Evolutionary conservation across 2,888 invertebrate genomes (phyloP).

Genomic region (Pyrrhosoma nymphula): DNA sequence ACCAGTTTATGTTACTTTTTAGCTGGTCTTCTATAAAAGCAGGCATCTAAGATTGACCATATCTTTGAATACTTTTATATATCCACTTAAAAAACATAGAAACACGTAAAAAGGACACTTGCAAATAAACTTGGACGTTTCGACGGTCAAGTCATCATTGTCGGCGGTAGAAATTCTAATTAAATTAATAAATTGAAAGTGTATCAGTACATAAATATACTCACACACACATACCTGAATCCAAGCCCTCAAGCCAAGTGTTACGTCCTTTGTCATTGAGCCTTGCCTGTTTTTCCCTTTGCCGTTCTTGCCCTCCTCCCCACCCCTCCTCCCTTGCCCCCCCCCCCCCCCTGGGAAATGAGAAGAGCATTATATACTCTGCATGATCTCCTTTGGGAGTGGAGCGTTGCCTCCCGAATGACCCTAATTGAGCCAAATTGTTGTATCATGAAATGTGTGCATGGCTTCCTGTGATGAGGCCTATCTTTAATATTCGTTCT

Average conservation of each 20-base stretch:
- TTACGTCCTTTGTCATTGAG: neutral
- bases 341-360: neutral
- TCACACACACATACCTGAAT: neutral
- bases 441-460: slow-evolving; percentile 34
- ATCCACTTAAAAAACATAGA: too few relatives aligned
- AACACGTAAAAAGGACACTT: too few relatives aligned
- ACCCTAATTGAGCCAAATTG: neutral
- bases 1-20: too few relatives aligned
- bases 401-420: neutral
- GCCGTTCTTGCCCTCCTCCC: neutral
- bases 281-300: neutral
- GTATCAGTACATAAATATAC: too few relatives aligned
- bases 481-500: slow-evolving; percentile 45
- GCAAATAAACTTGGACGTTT: too few relatives aligned
- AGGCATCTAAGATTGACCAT: too few relatives aligned
- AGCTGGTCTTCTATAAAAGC: too few relatives aligned
- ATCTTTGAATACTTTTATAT: too few relatives aligned
- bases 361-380: slow-evolving; percentile 22
- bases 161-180: too few relatives aligned
- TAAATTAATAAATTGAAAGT: too few relatives aligned
- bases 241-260: neutral
- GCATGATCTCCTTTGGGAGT: neutral
- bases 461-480: slow-evolving; percentile 61
- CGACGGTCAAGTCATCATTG: too few relatives aligned
- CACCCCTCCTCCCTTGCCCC: neutral